Conservation (phyloP, 2,888 invertebrate genomes). For the Argyra leucocephala region DNA sequence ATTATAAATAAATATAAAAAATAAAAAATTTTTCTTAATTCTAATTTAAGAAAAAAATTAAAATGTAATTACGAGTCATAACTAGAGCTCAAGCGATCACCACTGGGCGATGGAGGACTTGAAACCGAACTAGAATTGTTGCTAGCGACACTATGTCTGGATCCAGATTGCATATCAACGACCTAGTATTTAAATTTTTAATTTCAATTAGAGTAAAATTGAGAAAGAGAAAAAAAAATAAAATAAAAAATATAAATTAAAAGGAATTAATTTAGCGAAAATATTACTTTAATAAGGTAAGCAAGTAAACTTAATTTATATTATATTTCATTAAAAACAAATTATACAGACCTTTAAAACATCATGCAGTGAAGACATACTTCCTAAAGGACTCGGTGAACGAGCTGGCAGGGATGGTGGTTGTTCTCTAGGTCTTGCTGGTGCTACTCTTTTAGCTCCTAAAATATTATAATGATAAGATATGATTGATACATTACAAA, state of each 20-base stretch:
- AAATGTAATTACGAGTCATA: constrained; percentile 26
- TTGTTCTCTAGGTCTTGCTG: constrained; percentile 50
- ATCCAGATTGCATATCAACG: constrained; percentile 27
- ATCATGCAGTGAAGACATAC: constrained; percentile 68
- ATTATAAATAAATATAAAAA: not conserved
- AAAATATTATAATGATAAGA: constrained; percentile 22
- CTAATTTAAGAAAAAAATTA: constrained; percentile 5
- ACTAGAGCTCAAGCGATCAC: constrained; percentile 27
- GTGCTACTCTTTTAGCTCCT: constrained; percentile 39
- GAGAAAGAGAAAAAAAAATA: constrained; percentile 13
- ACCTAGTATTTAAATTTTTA: constrained; percentile 18
- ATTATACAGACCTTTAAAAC: constrained; percentile 48
- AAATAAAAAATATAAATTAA: not conserved
- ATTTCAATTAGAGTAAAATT: constrained; percentile 10
- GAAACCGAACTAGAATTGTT: constrained; percentile 28
- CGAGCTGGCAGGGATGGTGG: constrained; percentile 51
- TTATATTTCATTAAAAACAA: not conserved
- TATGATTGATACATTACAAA: not conserved
- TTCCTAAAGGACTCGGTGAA: constrained; percentile 61
- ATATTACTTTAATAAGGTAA: not conserved
- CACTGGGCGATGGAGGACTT: constrained; percentile 27
- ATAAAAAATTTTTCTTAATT: not conserved
- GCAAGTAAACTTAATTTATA: not conserved
- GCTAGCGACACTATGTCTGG: constrained; percentile 28
- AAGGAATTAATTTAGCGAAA: not conserved